These are phyloP conservation scores for Parasteatoda tepidariorum DNA, from an alignment of 1,140 invertebrate genomes.

Conservation along the genomic window DNA sequence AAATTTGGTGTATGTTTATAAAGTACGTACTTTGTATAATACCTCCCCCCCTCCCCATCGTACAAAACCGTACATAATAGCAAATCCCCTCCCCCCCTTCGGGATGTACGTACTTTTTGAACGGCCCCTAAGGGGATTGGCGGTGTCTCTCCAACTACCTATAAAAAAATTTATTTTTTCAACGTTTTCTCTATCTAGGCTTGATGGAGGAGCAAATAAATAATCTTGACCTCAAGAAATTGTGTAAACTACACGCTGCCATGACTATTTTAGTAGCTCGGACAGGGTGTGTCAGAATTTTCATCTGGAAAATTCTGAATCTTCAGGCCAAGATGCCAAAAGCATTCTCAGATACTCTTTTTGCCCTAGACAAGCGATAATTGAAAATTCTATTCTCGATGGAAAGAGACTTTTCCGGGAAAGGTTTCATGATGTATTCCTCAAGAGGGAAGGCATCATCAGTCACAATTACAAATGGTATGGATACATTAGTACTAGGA, in stretches of 20 bases:
- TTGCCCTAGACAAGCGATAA: not conserved
- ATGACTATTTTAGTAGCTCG: not conserved
- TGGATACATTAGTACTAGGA: not conserved
- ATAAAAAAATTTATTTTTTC: not conserved
- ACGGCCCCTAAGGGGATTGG: too few relatives aligned
- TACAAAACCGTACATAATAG: too few relatives aligned
- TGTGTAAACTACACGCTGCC: not conserved
- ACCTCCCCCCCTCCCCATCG: too few relatives aligned
- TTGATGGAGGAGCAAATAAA: not conserved
- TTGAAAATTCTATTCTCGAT: not conserved
- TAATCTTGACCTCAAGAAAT: not conserved
- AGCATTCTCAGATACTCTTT: too few relatives aligned
- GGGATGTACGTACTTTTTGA: too few relatives aligned
- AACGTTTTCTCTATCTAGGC: not conserved
- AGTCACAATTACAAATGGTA: conserved; percentile 69
- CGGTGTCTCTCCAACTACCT: not conserved
- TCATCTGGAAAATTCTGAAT: not conserved
- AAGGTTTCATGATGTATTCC: not conserved
- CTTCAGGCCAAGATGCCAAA: not conserved
- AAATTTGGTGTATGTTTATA: too few relatives aligned
- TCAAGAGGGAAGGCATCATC: conserved; percentile 71
- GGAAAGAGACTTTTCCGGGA: not conserved
- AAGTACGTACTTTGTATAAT: too few relatives aligned
- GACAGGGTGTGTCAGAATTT: not conserved
- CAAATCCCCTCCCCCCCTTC: too few relatives aligned